Evolutionary conservation across 1,140 invertebrate genomes (phyloP).

Genomic region (Lethrus apterus): DNA sequence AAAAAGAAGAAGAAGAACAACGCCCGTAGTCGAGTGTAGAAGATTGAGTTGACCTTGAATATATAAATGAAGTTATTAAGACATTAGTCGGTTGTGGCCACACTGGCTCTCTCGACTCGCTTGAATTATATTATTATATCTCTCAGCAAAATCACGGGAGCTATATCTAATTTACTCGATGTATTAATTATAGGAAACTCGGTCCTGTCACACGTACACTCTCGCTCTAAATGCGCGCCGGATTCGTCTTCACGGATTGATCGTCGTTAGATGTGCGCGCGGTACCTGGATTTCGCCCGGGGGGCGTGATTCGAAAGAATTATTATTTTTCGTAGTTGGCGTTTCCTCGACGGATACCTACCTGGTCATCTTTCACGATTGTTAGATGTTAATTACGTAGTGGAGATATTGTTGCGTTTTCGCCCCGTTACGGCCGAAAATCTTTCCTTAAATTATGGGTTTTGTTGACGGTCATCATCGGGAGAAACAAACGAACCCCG

Average conservation of each 20-base stretch:
- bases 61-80: constrained; percentile 40
- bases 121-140: constrained; percentile 36
- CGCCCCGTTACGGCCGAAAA: neutral
- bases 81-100: constrained; percentile 36
- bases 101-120: constrained; percentile 32
- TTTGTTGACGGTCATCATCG: no score
- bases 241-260: constrained; percentile 12
- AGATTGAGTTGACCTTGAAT: constrained; percentile 36
- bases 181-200: constrained; percentile 35
- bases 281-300: constrained; percentile 10
- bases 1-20: constrained; percentile 21
- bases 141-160: constrained; percentile 37
- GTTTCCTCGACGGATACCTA: constrained; percentile 11
- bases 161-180: constrained; percentile 36
- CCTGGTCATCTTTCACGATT: constrained; percentile 4
- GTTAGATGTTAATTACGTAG: constrained; percentile 12
- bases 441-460: no score
- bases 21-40: constrained; percentile 22
- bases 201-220: constrained; percentile 22
- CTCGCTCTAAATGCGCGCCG: constrained; percentile 16
- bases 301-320: constrained; percentile 17
- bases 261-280: constrained; percentile 5
- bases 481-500: no score
- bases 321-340: constrained; percentile 18
- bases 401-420: constrained; percentile 12